These are phyloP conservation scores for Oreochromis tanganicae DNA, from an alignment of 2,113 vertebrate genomes.

Conservation along the genomic window DNA sequence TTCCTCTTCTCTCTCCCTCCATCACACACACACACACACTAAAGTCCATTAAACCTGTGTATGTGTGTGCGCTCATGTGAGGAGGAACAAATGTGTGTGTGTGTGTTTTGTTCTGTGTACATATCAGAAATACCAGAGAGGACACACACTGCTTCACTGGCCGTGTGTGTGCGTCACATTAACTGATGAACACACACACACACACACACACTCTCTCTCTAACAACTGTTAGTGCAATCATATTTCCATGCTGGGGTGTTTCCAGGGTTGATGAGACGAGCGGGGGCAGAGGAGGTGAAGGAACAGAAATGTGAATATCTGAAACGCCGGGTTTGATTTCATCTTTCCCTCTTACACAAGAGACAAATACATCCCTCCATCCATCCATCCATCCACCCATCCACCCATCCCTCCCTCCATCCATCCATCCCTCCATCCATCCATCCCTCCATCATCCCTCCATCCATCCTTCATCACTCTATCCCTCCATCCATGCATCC, in stretches of 20 bases:
- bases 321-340: background rate
- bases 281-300: background rate
- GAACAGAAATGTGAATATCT: background rate
- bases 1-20: slow-evolving; percentile 14
- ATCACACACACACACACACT: background rate
- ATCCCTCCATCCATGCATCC: too few relatives aligned
- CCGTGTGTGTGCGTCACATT: background rate
- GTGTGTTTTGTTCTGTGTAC: slow-evolving; percentile 10
- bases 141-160: background rate
- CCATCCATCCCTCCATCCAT: too few relatives aligned
- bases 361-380: background rate
- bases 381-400: background rate
- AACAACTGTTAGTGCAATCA: background rate
- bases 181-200: background rate
- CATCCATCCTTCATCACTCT: too few relatives aligned
- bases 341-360: background rate
- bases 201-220: background rate
- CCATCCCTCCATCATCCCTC: too few relatives aligned
- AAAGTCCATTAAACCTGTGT: background rate
- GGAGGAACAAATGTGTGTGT: background rate
- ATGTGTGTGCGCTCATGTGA: background rate
- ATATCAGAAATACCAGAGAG: slow-evolving; percentile 25
- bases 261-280: background rate
- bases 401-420: background rate
- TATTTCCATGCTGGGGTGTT: background rate